Percentiles rank a stretch among this genome's conserved stretches.
Conservation (phyloP, 2,888 invertebrate genomes). For the Noctuana brunneofusca region DNA sequence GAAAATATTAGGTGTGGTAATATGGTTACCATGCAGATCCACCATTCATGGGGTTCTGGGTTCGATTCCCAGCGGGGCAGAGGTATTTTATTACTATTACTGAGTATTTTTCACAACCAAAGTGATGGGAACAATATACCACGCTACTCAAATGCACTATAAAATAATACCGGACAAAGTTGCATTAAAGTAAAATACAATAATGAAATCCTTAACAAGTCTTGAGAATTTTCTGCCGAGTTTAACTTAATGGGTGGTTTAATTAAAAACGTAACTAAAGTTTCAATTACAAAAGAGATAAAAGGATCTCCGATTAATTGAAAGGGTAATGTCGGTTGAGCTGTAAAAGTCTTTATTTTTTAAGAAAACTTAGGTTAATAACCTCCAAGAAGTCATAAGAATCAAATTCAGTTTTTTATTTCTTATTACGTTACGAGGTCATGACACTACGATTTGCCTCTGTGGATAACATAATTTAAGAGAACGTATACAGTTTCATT, state of each 20-base stretch:
- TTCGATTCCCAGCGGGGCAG: no score
- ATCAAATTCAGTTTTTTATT: not conserved
- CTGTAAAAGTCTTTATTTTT: not conserved
- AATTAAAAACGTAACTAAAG: constrained; percentile 6
- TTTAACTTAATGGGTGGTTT: constrained; percentile 5
- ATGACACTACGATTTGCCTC: not conserved
- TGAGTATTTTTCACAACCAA: no score
- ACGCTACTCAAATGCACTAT: no score
- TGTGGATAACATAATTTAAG: not conserved
- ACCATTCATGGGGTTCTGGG: no score
- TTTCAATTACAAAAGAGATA: constrained; percentile 5
- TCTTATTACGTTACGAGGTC: not conserved
- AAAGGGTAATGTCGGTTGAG: constrained; percentile 6
- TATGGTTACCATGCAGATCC: no score
- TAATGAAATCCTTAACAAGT: not conserved
- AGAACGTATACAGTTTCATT: no score
- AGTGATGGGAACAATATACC: no score
- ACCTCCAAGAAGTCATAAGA: not conserved
- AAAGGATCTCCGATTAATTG: constrained; percentile 10
- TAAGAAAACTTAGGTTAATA: not conserved
- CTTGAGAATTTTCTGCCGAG: not conserved
- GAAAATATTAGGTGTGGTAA: no score
- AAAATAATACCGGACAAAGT: no score
- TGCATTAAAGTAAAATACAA: no score
- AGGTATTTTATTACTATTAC: no score